Evolutionary conservation across 2,888 invertebrate genomes (phyloP), one percentile per base, ranked within the genome.

Genomic region (Dioctria rufipes): DNA sequence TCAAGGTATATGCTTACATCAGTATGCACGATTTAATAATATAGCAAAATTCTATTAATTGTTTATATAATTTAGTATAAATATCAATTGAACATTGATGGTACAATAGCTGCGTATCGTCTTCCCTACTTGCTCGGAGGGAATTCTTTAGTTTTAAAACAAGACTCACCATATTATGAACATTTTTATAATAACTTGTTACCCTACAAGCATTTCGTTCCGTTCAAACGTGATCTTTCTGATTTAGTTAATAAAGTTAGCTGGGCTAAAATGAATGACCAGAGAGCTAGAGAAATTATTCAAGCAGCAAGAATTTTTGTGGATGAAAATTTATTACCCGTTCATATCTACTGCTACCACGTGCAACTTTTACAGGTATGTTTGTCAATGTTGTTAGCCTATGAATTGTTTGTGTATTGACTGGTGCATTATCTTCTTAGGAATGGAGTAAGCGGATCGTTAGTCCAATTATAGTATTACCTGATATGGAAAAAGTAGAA

Each of bases 91-190:
- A 96, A 94, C 86, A 91, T 99, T 80, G 99, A 99, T 90, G 99
- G 99, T 13, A 97, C 98, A 58, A 98, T 99, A 13, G 98, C 98
- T 37, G 96, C 98, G 0, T 99, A 98, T 88, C 92, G 98, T 83
- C 92, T 98, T 84, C 98, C 98, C 0, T 98, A 97, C 88, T 91
- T 99, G 37, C 89, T 99, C 83, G 95, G 93, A 65, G 98, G 98
- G 2, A 95, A 96, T 85, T 94, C 96, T 0, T 89, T 97, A 81
- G 93, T 98, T 11, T 91, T 99, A 11, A 99, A 99, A 90, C 98
- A 98, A 89, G 93, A 95, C 42, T 98, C 98, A 0, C 92, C 93
- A n/a, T 98, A 96, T 89, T 96, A 97, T 88, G 98, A 99, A 90
- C 95, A 96, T 90, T 99, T 98, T 89, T 99, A 99, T 87, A 89